phyloP scores from a whole-genome alignment of 2,797 vertebrate genomes.

The Poeciliopsis infans region DNA sequence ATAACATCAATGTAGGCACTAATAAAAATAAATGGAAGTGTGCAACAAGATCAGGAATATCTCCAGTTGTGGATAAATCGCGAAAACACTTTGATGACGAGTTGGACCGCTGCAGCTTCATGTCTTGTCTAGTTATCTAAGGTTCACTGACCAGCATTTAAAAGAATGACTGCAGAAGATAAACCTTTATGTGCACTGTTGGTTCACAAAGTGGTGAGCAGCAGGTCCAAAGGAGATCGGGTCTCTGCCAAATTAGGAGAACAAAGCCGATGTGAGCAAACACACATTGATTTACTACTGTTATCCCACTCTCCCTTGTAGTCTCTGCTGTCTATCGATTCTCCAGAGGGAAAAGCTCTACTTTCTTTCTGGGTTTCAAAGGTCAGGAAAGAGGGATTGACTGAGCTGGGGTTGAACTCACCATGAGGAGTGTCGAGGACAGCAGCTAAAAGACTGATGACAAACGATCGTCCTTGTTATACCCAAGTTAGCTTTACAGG shows the following conservation, averaged over 20 bases:
- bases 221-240: slow-evolving; percentile 36
- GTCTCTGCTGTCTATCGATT: slow-evolving; percentile 59
- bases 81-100: slow-evolving; percentile 15
- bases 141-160: slow-evolving; percentile 41
- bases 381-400: slow-evolving; percentile 62
- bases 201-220: slow-evolving; percentile 13
- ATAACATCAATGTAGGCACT: not conserved
- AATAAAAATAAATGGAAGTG: not conserved
- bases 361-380: slow-evolving; percentile 70
- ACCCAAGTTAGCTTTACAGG: not conserved
- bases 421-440: slow-evolving; percentile 7
- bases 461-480: not conserved
- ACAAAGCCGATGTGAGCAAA: slow-evolving; percentile 27
- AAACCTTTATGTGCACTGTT: slow-evolving; percentile 42
- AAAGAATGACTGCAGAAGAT: slow-evolving; percentile 41
- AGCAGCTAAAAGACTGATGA: not conserved
- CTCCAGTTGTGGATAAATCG: not conserved
- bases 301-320: slow-evolving; percentile 47
- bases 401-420: slow-evolving; percentile 59
- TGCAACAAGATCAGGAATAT: not conserved
- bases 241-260: slow-evolving; percentile 21
- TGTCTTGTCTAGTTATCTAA: slow-evolving; percentile 31
- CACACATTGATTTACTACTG: slow-evolving; percentile 46
- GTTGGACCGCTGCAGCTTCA: slow-evolving; percentile 25
- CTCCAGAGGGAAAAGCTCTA: slow-evolving; percentile 67